Evolutionary conservation across 2,113 vertebrate genomes (phyloP).

Genomic region (Geothlypis trichas): DNA sequence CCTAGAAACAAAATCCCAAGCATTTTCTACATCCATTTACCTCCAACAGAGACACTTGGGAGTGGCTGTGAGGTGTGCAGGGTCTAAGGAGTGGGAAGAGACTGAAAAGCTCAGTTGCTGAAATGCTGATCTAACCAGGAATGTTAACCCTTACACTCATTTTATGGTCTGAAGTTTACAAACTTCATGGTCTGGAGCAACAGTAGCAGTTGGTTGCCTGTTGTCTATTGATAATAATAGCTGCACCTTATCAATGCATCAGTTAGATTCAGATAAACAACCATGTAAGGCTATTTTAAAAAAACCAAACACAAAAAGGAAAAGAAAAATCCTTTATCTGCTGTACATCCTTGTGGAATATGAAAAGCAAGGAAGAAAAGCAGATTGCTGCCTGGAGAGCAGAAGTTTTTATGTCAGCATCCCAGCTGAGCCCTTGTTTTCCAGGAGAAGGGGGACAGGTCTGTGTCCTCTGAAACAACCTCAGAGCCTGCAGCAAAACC

Average conservation of each 20-base stretch:
- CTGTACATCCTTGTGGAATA: neutral
- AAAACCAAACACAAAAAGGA: neutral
- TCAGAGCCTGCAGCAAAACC: neutral
- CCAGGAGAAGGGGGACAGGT: neutral
- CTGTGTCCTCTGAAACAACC: neutral
- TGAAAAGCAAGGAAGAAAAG: neutral
- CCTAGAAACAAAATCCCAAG: accelerated
- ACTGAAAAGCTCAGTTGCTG: neutral
- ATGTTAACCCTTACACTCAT: neutral
- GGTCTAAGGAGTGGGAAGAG: neutral
- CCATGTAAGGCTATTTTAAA: neutral
- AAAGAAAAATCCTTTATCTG: neutral
- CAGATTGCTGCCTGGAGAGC: neutral
- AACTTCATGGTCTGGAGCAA: neutral
- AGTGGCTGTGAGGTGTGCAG: neutral
- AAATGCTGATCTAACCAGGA: neutral
- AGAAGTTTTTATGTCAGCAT: neutral
- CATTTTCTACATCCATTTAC: neutral
- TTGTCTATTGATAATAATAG: neutral
- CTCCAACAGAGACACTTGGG: neutral
- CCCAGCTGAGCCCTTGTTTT: neutral
- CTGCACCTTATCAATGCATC: neutral
- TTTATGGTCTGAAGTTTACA: neutral
- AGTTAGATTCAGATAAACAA: neutral
- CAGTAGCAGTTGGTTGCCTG: neutral